Evolutionary conservation across 2,888 invertebrate genomes (phyloP).

Genomic region (Harpalus rubripes): DNA sequence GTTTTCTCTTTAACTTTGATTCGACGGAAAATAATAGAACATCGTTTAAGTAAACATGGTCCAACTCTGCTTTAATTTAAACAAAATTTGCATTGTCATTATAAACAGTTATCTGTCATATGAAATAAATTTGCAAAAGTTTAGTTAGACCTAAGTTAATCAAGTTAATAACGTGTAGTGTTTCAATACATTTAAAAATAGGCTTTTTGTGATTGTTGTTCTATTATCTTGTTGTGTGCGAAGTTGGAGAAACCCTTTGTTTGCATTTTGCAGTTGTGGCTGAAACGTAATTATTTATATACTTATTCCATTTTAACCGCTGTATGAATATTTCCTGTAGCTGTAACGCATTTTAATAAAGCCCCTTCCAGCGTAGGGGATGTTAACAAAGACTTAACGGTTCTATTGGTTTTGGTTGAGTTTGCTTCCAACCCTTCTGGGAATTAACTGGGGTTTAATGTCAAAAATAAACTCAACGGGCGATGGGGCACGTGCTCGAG

Average conservation of each 20-base stretch:
- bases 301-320: background rate
- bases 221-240: too few relatives aligned
- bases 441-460: slow-evolving; percentile 52
- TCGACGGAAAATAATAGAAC: too few relatives aligned
- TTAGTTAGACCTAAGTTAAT: too few relatives aligned
- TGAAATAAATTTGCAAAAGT: too few relatives aligned
- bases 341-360: slow-evolving; percentile 43
- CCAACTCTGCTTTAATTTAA: too few relatives aligned
- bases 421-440: slow-evolving; percentile 52
- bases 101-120: too few relatives aligned
- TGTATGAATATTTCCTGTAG: slow-evolving; percentile 17
- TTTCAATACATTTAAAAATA: too few relatives aligned
- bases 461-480: slow-evolving; percentile 46
- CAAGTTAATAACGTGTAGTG: too few relatives aligned
- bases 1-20: too few relatives aligned
- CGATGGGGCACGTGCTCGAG: background rate
- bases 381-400: slow-evolving; percentile 58
- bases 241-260: background rate
- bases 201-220: too few relatives aligned
- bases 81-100: too few relatives aligned
- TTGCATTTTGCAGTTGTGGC: background rate
- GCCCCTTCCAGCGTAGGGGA: background rate
- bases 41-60: too few relatives aligned
- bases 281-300: slow-evolving; percentile 14
- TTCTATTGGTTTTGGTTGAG: slow-evolving; percentile 56